Evolutionary conservation across 2,113 vertebrate genomes (phyloP).

Genomic region (Phaethon lepturus): DNA sequence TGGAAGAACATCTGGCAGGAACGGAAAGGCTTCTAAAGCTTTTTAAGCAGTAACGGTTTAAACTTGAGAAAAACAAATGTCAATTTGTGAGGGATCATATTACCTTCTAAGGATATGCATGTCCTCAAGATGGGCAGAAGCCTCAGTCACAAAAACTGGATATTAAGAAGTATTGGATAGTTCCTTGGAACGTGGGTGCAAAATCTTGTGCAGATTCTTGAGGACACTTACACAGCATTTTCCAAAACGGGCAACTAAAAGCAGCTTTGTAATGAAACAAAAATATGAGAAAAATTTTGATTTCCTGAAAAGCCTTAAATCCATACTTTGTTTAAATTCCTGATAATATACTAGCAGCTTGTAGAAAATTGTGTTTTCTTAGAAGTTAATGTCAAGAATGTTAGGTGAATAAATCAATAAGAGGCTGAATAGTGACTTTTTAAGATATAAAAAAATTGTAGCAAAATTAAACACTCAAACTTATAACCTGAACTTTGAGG

Average conservation of each 20-base stretch:
- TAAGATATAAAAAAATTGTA: not conserved
- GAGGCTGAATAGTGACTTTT: not conserved
- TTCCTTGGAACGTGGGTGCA: not conserved
- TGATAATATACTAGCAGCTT: not conserved
- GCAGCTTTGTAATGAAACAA: not conserved
- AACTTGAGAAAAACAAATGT: slow-evolving; percentile 36
- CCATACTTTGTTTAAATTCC: not conserved
- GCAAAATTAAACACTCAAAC: not conserved
- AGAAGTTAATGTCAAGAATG: not conserved
- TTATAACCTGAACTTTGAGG: not conserved
- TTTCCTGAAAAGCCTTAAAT: not conserved
- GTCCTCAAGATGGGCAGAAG: not conserved
- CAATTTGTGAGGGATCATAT: not conserved
- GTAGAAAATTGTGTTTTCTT: not conserved
- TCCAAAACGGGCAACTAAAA: not conserved
- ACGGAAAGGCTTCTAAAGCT: not conserved
- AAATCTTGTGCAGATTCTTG: not conserved
- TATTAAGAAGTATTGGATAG: not conserved
- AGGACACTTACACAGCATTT: not conserved
- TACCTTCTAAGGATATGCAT: not conserved
- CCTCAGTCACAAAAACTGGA: not conserved
- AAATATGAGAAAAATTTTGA: not conserved
- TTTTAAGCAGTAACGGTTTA: slow-evolving; percentile 40
- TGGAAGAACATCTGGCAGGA: slow-evolving; percentile 17
- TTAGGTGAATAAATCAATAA: not conserved